A percentile compares a stretch with the other conserved stretches of the same genome.
Evolutionary conservation across 2,797 vertebrate species (phyloP).

Genomic region (Myotis findleyi): DNA sequence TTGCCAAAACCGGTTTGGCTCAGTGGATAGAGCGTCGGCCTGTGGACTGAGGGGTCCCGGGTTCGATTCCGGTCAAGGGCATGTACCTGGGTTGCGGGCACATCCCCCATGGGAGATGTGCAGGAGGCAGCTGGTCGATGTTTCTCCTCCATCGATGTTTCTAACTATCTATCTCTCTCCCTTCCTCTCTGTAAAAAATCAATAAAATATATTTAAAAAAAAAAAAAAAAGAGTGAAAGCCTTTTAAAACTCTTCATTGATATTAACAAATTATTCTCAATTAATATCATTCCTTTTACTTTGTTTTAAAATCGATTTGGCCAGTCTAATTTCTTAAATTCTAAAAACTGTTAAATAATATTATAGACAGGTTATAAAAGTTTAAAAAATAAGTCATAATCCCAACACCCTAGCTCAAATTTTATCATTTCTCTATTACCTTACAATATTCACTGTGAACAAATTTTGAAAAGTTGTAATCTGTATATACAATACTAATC

Average conservation of each 20-base stretch:
- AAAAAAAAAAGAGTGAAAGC: not conserved
- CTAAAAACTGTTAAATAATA: not conserved
- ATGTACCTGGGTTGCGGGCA: too few species aligned
- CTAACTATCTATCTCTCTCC: too few species aligned
- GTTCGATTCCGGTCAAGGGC: too few species aligned
- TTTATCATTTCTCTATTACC: not conserved
- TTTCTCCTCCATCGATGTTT: too few species aligned
- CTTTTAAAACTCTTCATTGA: not conserved
- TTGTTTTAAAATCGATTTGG: not conserved
- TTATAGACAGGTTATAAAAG: not conserved
- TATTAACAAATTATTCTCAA: not conserved
- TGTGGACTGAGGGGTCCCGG: too few species aligned
- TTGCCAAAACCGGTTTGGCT: too few species aligned
- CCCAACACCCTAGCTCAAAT: not conserved
- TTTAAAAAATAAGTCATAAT: not conserved
- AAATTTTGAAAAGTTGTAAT: not conserved
- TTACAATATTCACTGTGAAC: not conserved
- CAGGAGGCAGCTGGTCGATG: too few species aligned
- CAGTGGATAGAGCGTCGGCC: too few species aligned
- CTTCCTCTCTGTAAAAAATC: too few species aligned
- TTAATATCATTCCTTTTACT: not conserved
- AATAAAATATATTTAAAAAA: too few species aligned
- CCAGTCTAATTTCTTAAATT: constrained; percentile 14
- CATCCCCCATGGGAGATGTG: too few species aligned
- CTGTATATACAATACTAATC: not conserved